Evolutionary conservation across 2,113 vertebrate genomes (phyloP).

Genomic region (Nesogale talazaci): DNA sequence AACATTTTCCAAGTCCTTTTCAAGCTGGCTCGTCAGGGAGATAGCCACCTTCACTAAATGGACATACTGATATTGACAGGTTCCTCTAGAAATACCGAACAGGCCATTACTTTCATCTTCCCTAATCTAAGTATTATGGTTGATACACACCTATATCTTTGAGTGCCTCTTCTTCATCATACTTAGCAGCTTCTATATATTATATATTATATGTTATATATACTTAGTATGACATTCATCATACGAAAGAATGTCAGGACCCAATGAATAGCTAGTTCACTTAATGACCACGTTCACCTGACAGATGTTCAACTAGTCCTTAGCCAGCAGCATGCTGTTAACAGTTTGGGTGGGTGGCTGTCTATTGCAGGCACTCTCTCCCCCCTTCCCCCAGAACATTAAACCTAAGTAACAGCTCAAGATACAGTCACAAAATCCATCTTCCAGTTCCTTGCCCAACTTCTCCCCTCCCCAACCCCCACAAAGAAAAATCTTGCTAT

Average conservation of each 20-base stretch:
- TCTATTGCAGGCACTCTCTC: no score
- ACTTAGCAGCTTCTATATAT: background rate
- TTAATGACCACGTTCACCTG: background rate
- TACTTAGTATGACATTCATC: no score
- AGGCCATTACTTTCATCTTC: no score
- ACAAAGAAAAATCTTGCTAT: background rate
- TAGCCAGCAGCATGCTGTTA: background rate
- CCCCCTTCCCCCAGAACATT: background rate
- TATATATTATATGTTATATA: no score
- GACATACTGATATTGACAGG: background rate
- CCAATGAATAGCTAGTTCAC: background rate
- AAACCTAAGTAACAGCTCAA: background rate
- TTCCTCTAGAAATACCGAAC: background rate
- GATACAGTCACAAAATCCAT: background rate
- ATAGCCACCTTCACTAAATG: background rate
- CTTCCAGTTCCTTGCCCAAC: background rate
- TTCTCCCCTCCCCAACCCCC: background rate
- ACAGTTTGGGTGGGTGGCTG: background rate
- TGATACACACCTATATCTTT: background rate
- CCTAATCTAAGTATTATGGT: background rate
- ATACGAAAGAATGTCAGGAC: background rate
- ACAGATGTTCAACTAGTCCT: background rate
- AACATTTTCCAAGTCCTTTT: background rate
- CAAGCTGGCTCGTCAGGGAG: background rate
- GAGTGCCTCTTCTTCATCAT: background rate